Percentiles rank a stretch among this genome's conserved stretches.
These are phyloP conservation scores for Rhimphoctona megacephalus DNA, from an alignment of 2,888 invertebrate species.

Conservation along the genomic window DNA sequence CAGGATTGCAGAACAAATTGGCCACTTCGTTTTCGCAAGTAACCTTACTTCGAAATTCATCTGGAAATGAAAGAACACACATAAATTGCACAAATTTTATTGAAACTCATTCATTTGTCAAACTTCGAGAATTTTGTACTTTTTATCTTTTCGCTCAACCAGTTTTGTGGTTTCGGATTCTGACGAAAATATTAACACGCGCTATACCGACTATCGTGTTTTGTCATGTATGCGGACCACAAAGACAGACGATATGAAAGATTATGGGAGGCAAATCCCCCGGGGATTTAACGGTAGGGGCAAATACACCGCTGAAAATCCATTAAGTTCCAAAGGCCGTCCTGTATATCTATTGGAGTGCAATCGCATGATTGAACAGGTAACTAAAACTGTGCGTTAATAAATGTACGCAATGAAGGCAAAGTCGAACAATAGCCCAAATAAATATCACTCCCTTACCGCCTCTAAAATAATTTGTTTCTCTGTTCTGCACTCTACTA, in stretches of 20 bases:
- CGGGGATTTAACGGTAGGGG: background rate
- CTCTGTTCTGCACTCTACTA: background rate
- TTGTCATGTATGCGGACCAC: background rate
- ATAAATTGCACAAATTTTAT: background rate
- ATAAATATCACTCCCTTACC: background rate
- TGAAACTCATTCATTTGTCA: background rate
- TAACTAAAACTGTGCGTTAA: background rate
- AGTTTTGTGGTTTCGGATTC: background rate
- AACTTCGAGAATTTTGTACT: background rate
- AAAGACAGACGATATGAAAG: background rate
- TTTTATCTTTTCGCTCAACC: background rate
- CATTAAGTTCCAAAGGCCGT: background rate
- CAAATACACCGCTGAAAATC: background rate
- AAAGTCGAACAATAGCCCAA: background rate
- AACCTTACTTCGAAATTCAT: conserved; percentile 96
- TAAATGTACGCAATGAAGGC: background rate
- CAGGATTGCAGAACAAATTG: conserved; percentile 94
- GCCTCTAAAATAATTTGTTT: background rate
- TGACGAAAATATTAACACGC: background rate
- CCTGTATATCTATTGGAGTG: background rate
- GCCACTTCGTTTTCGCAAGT: conserved; percentile 97
- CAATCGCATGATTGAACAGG: background rate
- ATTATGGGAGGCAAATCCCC: background rate
- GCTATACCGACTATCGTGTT: background rate
- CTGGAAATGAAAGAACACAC: conserved; percentile 86